A percentile compares a stretch with the other conserved stretches of the same genome.
These are phyloP conservation scores for Patagioenas fasciata DNA, from an alignment of 2,113 vertebrate genomes.

Conservation along the genomic window DNA sequence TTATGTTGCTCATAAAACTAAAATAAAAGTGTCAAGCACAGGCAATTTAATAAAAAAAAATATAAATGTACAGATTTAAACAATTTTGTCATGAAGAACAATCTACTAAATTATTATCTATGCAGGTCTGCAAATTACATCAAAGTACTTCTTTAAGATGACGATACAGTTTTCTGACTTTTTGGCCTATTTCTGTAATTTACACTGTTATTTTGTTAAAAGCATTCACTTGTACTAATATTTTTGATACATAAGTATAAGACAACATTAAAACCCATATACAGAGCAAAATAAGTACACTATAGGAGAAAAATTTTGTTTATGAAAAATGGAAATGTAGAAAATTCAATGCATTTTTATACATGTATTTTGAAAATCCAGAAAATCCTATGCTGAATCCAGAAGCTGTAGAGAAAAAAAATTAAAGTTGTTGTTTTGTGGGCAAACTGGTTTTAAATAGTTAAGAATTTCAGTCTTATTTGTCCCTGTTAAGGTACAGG, in stretches of 20 bases:
- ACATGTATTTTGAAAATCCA: not conserved
- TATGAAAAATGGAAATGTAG: not conserved
- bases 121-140: not conserved
- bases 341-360: not conserved
- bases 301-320: not conserved
- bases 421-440: not conserved
- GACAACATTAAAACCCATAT: not conserved
- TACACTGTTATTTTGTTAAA: not conserved
- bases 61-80: conserved; percentile 15
- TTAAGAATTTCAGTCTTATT: not conserved
- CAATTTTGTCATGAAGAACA: not conserved
- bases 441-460: not conserved
- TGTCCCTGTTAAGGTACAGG: not conserved
- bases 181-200: not conserved
- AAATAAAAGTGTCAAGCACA: not conserved
- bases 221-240: not conserved
- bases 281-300: not conserved
- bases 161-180: not conserved
- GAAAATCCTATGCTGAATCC: not conserved
- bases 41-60: not conserved
- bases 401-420: not conserved
- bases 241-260: not conserved
- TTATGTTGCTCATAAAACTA: not conserved
- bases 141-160: not conserved
- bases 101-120: conserved; percentile 19